Evolutionary conservation across 2,113 vertebrate species (phyloP).

Genomic region (Siniperca knerii): DNA sequence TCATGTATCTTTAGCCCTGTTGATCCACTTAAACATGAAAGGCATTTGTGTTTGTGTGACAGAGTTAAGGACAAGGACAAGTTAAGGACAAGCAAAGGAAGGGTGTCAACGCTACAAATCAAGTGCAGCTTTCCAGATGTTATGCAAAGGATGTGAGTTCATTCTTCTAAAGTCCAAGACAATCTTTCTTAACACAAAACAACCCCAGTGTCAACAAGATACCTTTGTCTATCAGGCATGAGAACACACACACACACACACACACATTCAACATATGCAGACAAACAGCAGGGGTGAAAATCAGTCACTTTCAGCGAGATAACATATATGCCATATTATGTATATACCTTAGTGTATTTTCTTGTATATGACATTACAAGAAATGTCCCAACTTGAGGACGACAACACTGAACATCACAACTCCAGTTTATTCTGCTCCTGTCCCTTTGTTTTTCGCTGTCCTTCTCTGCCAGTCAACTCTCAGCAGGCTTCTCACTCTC

Average conservation of each 20-base stretch:
- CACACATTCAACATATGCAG: background rate
- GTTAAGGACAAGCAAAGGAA: slow-evolving; percentile 76
- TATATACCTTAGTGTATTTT: background rate
- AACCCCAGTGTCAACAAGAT: slow-evolving; percentile 64
- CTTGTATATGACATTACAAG: background rate
- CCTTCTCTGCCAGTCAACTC: slow-evolving; percentile 23
- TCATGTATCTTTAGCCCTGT: slow-evolving; percentile 10
- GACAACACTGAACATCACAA: background rate
- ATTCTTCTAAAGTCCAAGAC: slow-evolving; percentile 65
- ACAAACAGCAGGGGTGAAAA: background rate
- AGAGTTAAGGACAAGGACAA: slow-evolving; percentile 36
- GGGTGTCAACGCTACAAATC: slow-evolving; percentile 72
- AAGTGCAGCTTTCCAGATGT: slow-evolving; percentile 85
- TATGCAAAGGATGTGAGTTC: slow-evolving; percentile 79
- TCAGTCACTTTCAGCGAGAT: background rate
- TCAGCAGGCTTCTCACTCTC: slow-evolving; percentile 50
- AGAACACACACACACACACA: slow-evolving; percentile 11
- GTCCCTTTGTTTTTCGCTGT: background rate
- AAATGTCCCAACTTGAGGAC: background rate
- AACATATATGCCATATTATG: background rate
- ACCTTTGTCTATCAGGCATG: slow-evolving; percentile 37
- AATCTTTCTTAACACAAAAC: slow-evolving; percentile 66
- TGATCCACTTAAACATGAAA: slow-evolving; percentile 40
- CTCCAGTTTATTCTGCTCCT: background rate
- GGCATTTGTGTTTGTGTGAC: slow-evolving; percentile 40